Conservation (phyloP, 30 jellyfish, hydroid and myxozoan species). For the Pelagia noctiluca region DNA sequence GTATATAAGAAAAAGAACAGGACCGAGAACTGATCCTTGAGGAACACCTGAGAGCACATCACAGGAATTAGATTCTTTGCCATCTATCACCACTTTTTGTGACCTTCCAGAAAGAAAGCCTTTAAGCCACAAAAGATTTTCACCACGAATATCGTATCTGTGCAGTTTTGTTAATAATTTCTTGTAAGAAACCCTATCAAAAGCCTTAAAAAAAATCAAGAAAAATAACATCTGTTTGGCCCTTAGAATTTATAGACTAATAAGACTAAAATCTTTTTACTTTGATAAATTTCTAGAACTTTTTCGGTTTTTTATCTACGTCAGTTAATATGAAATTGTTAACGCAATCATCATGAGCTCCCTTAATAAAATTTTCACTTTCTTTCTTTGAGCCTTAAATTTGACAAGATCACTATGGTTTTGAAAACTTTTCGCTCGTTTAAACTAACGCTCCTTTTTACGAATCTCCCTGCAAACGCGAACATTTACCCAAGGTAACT, state of each 20-base stretch:
- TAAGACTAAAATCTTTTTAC: too few relatives aligned
- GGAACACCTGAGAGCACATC: too few relatives aligned
- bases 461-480: conserved; percentile 52
- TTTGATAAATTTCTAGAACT: conserved; percentile 43
- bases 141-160: conserved; percentile 34
- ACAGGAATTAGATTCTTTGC: too few relatives aligned
- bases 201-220: too few relatives aligned
- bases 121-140: conserved; percentile 21
- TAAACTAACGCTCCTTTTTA: conserved; percentile 34
- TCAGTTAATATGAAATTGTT: conserved; percentile 30
- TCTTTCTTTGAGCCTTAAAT: conserved; percentile 57
- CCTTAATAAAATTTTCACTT: conserved; percentile 33
- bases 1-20: not conserved
- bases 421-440: conserved; percentile 43
- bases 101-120: conserved; percentile 44
- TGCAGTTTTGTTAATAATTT: conserved; percentile 31
- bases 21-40: too few relatives aligned
- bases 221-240: not conserved
- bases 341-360: conserved; percentile 55
- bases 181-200: conserved; percentile 43
- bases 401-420: conserved; percentile 44
- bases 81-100: conserved; percentile 52
- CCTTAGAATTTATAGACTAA: not conserved
- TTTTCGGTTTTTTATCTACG: conserved; percentile 22
- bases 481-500: conserved; percentile 45